Base-by-base conservation (phyloP, 2,113 vertebrate genomes). In the Protomyctophum bolini region DNA sequence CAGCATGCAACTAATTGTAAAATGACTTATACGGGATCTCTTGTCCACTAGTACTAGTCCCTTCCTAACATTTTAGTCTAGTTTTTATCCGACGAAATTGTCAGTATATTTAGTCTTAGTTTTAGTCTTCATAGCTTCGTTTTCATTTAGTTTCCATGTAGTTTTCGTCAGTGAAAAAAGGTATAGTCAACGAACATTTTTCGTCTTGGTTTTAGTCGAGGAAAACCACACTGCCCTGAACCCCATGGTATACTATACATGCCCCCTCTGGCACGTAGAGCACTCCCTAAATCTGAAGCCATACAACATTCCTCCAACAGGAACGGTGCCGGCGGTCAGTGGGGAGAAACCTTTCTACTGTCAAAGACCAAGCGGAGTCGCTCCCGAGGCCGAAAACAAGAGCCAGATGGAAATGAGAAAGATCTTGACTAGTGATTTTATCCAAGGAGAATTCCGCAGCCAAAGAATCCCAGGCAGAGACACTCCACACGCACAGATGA, bases 391-490 rank as follows among this genome's bases (percentile, higher is more conserved):
- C 0, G 94, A 97, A 50, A 93, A 97, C 82, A 93, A 87, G 59
- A 94, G 92, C 0, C 89, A 98, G 96, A 48, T 95, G 86, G 96
- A 97, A 83, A 95, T 95, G 89, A 94, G 96, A 67, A 97, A 96
- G 84, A 92, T 86, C 0, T 69, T 98, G 88, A 97, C 96, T 0
- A n/a, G n/a, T n/a, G 96, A 98, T 70, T 94, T 95, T 69, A 93
- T 97, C 85, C 95, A 97, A 86, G 83, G 63, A 11, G 95, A 97
- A 83, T 95, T 97, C 41, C 77, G 51, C 75, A 83, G 60, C 12
- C 86, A 97, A 80, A 94, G 78, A 21, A 21, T 76, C 66, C 0
- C 94, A 95, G 80, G 95, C 96, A 41, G 33, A 0, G 95, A 83
- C 84, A 2, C 91, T 97, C 12, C 96, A 97, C 96, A 97, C 54